Base-by-base conservation (phyloP, 1,140 invertebrate genomes). In the Myzus persicae region DNA sequence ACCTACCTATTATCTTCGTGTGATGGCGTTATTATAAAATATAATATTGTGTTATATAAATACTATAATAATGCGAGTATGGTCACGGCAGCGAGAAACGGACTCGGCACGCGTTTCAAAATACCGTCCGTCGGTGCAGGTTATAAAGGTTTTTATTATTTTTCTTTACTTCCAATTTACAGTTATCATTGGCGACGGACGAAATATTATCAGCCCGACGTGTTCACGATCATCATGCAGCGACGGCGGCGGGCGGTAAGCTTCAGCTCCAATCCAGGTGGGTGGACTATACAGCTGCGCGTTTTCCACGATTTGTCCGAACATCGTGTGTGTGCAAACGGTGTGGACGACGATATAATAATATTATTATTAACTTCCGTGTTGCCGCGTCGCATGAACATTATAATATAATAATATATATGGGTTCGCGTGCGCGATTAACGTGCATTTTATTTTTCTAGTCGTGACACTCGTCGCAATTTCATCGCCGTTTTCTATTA, bases 341-440 rank as follows among this genome's bases (percentile, higher is more conserved):
- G 26, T 42, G 84, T 42, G 24, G 26, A 85, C 38, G 3, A 85
- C 40, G 82, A 42, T 42, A 42, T 26, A 26, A 42, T 76, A 76
- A 76, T 76, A 76, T 31, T 85, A 42, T 42, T 85, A 85, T 85
- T 44, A 20, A 85, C 84, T 85, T 85, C 84, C 84, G 84, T 44
- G 84, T 85, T 76, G 59, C 18, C 31, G 11, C n/a, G 31, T 67
- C 59, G n/a, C 31, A 67, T 67, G 59, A n/a, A 76, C 59, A 67
- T 51, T 82, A 82, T 81, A 38, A 18, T 48, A 48, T 48, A 48
- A 44, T 36, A 76, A 36, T 20, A 18, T 36, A 38, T 40, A 82
- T 81, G 38, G 81, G 81, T 40, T 42, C 24, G 40, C 82, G 36
- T 84, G 38, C 82, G 38, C 38, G 82, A 40, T 40, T 40, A 40